Base-by-base conservation (phyloP, 2,797 vertebrate species). In the Sebastes cheni region DNA sequence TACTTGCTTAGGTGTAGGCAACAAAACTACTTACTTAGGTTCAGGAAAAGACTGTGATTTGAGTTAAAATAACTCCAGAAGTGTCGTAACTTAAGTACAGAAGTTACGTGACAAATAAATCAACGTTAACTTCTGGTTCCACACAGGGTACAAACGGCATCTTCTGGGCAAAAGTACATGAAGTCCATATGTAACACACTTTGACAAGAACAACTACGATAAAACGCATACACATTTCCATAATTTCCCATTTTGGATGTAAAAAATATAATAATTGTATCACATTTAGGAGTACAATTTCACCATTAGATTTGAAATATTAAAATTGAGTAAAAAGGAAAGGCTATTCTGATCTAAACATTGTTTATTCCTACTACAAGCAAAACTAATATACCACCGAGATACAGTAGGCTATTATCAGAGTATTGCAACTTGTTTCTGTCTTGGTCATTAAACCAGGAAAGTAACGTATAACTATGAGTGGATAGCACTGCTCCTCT, bases 401-500 rank as follows among this genome's bases (percentile, higher is more conserved):
- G 22, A 59, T 46, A 18, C 16, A 25, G 16, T 7, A 39, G 5
- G 29, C 32, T 42, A 8, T 29, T 60, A 29, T 65, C 5, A 25
- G 8, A 67, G 42, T n/a, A 12, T n/a, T 61, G 27, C 46, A 34
- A 42, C 13, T 27, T 59, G 4, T 50, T 34, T 55, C 5, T 23
- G 3, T 71, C 22, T 61, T 36, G 22, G 50, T 46, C 7, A 56
- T 65, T 74, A 5, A 74, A 70, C 30, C 46, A 61, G n/a, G 67
- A 64, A 75, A 42, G 7, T 23, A 14, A 25, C 13, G 25, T 27
- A 3, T 67, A 72, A 50, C 46, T 50, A 50, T 50, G 18, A 61
- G 25, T 55, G 30, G 6, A n/a, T 18, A 42, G 30, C 36, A 61
- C 46, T 70, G 23, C 46, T 88, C n/a, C 18, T 86, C 90, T 92